phyloP scores from a whole-genome alignment of 2,888 invertebrate species.

The Acleris sparsana region DNA sequence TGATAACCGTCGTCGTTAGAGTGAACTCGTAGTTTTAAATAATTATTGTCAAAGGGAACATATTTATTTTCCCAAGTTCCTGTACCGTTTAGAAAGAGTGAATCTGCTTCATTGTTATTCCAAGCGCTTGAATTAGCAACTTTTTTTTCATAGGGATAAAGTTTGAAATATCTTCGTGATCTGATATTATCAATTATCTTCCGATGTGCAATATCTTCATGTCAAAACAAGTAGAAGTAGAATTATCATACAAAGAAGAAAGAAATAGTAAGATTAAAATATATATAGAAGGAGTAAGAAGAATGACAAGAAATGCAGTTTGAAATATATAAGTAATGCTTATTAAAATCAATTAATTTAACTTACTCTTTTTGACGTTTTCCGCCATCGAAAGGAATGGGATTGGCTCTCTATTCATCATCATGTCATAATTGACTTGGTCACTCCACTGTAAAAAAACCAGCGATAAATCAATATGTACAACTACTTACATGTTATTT shows the following conservation, averaged over 20 bases:
- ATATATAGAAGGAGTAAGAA: background rate
- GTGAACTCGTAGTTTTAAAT: background rate
- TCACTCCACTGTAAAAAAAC: constrained; percentile 58
- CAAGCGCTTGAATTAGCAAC: background rate
- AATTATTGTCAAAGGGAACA: background rate
- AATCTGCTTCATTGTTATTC: background rate
- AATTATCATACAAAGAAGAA: constrained; percentile 15
- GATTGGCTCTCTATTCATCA: constrained; percentile 49
- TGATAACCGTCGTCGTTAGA: constrained; percentile 1
- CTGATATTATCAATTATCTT: background rate
- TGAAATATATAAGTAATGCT: background rate
- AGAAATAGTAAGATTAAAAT: constrained; percentile 1
- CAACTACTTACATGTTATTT: background rate
- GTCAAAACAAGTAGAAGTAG: constrained; percentile 8
- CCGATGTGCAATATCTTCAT: constrained; percentile 12
- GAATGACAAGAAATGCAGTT: background rate
- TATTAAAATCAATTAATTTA: background rate
- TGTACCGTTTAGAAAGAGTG: background rate
- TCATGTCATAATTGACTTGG: constrained; percentile 51
- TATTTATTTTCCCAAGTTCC: background rate
- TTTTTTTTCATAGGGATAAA: background rate
- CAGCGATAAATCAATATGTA: background rate
- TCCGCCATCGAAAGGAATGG: constrained; percentile 46
- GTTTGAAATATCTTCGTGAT: constrained; percentile 10
- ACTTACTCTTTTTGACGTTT: constrained; percentile 63